Evolutionary conservation across 2,113 vertebrate species (phyloP).

Genomic region (Montifringilla adamsi): DNA sequence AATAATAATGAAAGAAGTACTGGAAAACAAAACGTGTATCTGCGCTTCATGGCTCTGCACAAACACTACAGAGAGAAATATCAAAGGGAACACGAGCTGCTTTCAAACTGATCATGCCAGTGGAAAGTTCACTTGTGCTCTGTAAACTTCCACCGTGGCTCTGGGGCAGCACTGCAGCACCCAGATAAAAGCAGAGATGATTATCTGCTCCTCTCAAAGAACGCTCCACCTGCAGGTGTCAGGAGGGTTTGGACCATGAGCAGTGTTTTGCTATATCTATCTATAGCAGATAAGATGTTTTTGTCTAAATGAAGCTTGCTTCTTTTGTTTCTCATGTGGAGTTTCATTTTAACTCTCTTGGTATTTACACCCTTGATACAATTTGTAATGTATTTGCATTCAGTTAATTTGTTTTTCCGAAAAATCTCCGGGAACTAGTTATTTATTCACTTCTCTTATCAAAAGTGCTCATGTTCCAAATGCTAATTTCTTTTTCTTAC

Average conservation of each 20-base stretch:
- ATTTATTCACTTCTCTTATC: not conserved
- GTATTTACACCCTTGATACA: not conserved
- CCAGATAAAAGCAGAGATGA: constrained; percentile 51
- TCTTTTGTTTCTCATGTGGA: not conserved
- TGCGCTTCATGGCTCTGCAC: not conserved
- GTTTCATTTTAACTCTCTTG: not conserved
- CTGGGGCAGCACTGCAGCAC: constrained; percentile 34
- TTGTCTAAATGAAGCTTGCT: not conserved
- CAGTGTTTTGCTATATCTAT: not conserved
- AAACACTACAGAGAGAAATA: constrained; percentile 23
- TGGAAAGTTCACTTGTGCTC: constrained; percentile 3
- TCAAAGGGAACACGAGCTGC: constrained; percentile 29
- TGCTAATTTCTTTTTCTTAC: not conserved
- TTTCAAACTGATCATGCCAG: not conserved
- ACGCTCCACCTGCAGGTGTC: not conserved
- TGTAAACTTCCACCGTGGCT: constrained; percentile 33
- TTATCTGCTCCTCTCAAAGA: constrained; percentile 13
- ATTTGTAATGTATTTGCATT: not conserved
- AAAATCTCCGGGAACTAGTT: not conserved
- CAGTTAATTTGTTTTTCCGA: not conserved
- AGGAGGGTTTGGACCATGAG: not conserved
- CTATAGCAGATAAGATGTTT: not conserved
- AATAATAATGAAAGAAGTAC: not conserved
- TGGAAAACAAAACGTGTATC: not conserved
- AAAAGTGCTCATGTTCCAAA: not conserved